phyloP scores from a whole-genome alignment of 2,797 vertebrate species.

The Staurois parvus region DNA sequence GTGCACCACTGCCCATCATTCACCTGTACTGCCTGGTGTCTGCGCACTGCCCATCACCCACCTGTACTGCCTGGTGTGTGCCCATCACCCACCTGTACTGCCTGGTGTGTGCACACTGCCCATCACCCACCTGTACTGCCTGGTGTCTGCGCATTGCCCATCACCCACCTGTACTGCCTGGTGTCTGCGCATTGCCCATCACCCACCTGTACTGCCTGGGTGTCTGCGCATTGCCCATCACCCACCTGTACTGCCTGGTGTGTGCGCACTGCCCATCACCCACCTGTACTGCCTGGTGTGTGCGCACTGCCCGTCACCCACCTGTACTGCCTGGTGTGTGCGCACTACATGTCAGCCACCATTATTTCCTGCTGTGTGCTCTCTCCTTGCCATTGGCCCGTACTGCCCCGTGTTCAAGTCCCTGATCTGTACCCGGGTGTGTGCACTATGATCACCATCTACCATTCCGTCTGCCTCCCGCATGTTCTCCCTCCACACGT shows the following conservation, averaged over 20 bases:
- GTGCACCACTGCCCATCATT: not conserved
- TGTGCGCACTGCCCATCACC: too few species aligned
- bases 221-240: too few species aligned
- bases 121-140: not conserved
- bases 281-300: too few species aligned
- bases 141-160: too few species aligned
- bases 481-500: not conserved
- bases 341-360: not conserved
- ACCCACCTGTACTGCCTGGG: not conserved
- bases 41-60: not conserved
- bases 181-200: too few species aligned
- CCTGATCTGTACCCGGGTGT: not conserved
- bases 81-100: not conserved
- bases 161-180: not conserved
- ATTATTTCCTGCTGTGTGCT: too few species aligned
- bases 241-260: too few species aligned
- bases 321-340: too few species aligned
- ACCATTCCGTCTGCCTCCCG: constrained; percentile 1
- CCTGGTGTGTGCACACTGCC: not conserved
- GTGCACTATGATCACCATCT: not conserved
- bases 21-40: not conserved
- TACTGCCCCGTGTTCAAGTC: too few species aligned
- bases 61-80: not conserved
- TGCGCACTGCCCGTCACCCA: too few species aligned
- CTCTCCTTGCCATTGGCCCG: not conserved